Percentiles rank a stretch among this genome's conserved stretches.
Conservation (phyloP, 2,888 invertebrate genomes). For the Drosophila atripex region DNA sequence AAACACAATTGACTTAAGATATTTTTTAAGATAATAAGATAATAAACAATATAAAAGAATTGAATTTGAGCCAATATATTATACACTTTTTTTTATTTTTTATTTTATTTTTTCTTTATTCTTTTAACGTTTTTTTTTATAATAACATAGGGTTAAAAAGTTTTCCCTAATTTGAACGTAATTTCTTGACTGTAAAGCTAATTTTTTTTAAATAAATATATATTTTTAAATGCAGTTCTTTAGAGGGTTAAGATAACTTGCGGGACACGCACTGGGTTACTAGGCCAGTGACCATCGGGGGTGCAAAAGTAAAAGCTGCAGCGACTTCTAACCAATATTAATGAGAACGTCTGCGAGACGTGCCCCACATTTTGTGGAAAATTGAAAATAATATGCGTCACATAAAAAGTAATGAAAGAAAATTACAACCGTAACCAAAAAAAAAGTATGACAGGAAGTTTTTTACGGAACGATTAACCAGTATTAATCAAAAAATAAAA, state of each 20-base stretch:
- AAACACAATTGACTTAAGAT: no score
- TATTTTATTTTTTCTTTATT: background rate
- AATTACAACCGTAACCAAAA: conserved; percentile 7
- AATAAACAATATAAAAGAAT: background rate
- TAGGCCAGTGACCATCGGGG: conserved; percentile 59
- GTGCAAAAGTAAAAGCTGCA: conserved; percentile 24
- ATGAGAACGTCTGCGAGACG: conserved; percentile 78
- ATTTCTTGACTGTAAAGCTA: no score
- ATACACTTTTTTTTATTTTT: no score
- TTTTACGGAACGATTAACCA: background rate
- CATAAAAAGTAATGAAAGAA: conserved; percentile 34
- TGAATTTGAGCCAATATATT: no score
- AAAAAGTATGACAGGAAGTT: background rate
- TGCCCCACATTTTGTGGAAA: conserved; percentile 71
- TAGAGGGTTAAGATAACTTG: conserved; percentile 48
- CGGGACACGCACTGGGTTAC: conserved; percentile 51
- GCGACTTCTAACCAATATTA: conserved; percentile 76
- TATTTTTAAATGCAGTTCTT: background rate
- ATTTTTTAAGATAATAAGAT: background rate
- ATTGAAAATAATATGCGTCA: conserved; percentile 58
- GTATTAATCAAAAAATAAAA: background rate
- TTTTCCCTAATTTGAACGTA: no score
- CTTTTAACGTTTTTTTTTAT: no score
- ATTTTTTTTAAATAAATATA: background rate
- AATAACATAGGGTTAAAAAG: no score